Percentiles rank a stretch among this genome's conserved stretches.
These are phyloP conservation scores for Crocuta crocuta DNA, from an alignment of 2,113 vertebrate species.

Conservation along the genomic window DNA sequence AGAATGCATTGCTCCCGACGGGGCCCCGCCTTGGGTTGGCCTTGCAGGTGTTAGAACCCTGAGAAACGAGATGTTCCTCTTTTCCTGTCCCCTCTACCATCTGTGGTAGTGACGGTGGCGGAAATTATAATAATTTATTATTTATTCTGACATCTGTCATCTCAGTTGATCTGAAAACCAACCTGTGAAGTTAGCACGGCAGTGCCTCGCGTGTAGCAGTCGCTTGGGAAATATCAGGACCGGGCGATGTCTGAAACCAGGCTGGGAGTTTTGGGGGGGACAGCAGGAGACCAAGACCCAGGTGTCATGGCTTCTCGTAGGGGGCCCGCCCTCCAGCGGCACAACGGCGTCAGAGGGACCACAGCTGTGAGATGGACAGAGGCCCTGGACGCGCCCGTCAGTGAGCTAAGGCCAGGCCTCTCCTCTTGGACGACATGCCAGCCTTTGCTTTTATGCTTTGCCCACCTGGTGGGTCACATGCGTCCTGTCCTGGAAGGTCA, in stretches of 20 bases:
- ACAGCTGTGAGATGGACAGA: background rate
- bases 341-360: background rate
- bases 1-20: slow-evolving; percentile 51
- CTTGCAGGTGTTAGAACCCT: slow-evolving; percentile 59
- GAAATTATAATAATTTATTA: slow-evolving; percentile 21
- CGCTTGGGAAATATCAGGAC: background rate
- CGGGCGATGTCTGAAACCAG: background rate
- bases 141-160: slow-evolving; percentile 63
- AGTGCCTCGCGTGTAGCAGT: background rate
- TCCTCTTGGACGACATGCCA: background rate
- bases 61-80: slow-evolving; percentile 28
- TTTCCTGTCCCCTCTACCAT: background rate
- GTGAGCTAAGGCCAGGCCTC: background rate
- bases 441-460: background rate
- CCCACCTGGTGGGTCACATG: background rate
- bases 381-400: accelerated
- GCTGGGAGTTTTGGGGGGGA: background rate
- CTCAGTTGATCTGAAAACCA: slow-evolving; percentile 37
- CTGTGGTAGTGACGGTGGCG: background rate
- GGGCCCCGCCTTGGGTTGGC: slow-evolving; percentile 52
- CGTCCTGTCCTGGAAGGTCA: background rate
- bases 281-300: background rate
- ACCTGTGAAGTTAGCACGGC: slow-evolving; percentile 1
- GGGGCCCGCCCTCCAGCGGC: background rate
- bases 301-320: background rate